A percentile compares a stretch with the other conserved stretches of the same genome.
phyloP scores from a whole-genome alignment of 92 coral and sea anemone genomes.

The Porites evermanni region DNA sequence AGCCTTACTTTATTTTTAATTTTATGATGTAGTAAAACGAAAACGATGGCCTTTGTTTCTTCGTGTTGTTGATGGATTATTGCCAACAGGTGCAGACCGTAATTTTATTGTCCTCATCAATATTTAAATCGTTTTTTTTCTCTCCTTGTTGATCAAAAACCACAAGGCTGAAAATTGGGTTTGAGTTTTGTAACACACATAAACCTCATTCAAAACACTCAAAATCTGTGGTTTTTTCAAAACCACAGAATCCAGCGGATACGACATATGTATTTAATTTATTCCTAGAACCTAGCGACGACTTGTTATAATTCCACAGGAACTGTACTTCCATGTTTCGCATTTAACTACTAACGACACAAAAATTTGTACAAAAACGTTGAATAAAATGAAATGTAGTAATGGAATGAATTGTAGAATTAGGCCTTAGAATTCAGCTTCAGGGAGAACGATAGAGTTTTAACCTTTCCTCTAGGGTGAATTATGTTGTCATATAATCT shows the following conservation, averaged over 20 bases:
- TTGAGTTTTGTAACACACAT: not conserved
- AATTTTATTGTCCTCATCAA: not conserved
- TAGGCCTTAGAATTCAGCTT: not conserved
- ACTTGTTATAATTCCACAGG: not conserved
- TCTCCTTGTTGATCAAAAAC: not conserved
- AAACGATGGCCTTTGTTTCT: not conserved
- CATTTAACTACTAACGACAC: not conserved
- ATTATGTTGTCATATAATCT: no score
- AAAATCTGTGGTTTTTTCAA: not conserved
- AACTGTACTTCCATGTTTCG: not conserved
- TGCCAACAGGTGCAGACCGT: constrained; percentile 13
- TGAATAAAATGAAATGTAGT: not conserved
- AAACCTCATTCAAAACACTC: not conserved
- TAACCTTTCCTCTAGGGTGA: no score
- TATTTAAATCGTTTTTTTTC: not conserved
- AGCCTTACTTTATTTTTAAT: not conserved
- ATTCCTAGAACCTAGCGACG: not conserved
- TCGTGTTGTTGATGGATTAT: not conserved
- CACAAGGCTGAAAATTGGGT: not conserved
- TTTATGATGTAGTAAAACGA: constrained; percentile 3
- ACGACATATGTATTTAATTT: constrained; percentile 13
- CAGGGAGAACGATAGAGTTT: no score
- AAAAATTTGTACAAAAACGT: not conserved
- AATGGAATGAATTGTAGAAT: not conserved
- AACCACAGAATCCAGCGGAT: not conserved